Evolutionary conservation across 2,797 vertebrate species (phyloP), one percentile per base, ranked within the genome.

Genomic region (Cephalopachus bancanus): DNA sequence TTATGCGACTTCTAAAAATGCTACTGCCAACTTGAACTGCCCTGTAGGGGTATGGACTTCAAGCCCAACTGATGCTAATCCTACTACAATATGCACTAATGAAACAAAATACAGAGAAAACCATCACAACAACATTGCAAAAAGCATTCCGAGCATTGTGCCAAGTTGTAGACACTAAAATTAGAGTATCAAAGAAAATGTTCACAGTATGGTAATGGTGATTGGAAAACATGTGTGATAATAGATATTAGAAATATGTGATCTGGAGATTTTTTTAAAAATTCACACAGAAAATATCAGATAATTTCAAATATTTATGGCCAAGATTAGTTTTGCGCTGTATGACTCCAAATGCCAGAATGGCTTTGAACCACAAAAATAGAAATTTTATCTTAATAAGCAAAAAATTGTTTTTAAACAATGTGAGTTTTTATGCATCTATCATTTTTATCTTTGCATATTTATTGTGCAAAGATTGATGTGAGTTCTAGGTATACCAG

Each of bases 1-100:
- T 92, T 67, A 30, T 62, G 44, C 71, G 49, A 51, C 12, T 93
- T 95, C 19, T 72, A 72, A 75, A 95, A 93, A 69, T 79, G 5
- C 28, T 75, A 1, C 51, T 87, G 53, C 44, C 33, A 9, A 17
- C n/a, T 72, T 71, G 0, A 37, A 24, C 15, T 79, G 12, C 5
- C 60, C 87, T 71, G 94, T 16, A 93, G 33, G 74, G 1, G 1
- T 74, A 26, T 51, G 51, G 5, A 53, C 2, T 15, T 33, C 12
- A 57, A 89, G 7, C 30, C 7, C 78, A 59, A 37, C 26, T 74
- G 30, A 71, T 67, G 24, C 55, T 33, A 62, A 71, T 0, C 8
- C 9, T 67, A 4, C 30, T 62, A 24, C 44, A 55, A 30, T 62
- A 78, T 59, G 64, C 33, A 83, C 4, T 49, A 72, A 83, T 84